Evolutionary conservation across 2,797 vertebrate genomes (phyloP).

Genomic region (Neopelma chrysocephalum): DNA sequence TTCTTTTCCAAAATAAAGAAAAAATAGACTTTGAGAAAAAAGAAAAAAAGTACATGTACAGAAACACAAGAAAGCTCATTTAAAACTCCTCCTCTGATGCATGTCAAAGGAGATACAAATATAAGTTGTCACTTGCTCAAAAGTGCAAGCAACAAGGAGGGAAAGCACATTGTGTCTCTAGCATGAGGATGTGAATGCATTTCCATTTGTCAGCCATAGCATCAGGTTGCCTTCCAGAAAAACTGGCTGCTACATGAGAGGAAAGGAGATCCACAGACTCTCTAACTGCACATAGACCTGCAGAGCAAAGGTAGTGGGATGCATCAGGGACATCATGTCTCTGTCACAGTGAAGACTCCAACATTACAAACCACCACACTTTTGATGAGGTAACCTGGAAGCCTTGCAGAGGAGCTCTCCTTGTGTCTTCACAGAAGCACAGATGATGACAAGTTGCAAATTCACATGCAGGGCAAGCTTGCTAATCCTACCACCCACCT

Average conservation of each 20-base stretch:
- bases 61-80: background rate
- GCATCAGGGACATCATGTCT: background rate
- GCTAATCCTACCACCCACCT: background rate
- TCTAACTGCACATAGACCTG: background rate
- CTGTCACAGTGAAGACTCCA: background rate
- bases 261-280: background rate
- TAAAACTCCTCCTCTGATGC: background rate
- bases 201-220: background rate
- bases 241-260: background rate
- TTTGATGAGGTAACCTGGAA: background rate
- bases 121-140: background rate
- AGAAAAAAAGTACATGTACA: background rate
- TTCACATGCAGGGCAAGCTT: background rate
- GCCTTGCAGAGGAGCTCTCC: background rate
- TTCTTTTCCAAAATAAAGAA: background rate
- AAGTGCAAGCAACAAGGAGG: background rate
- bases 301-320: background rate
- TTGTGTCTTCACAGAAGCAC: background rate
- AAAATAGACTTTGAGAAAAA: background rate
- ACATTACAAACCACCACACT: fast-evolving
- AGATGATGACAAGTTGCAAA: background rate
- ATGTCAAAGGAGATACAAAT: background rate
- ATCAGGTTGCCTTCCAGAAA: background rate
- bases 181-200: background rate
- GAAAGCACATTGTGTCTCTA: background rate